Evolutionary conservation across 2,888 invertebrate genomes (phyloP).

Genomic region (Cephonodes hylas): DNA sequence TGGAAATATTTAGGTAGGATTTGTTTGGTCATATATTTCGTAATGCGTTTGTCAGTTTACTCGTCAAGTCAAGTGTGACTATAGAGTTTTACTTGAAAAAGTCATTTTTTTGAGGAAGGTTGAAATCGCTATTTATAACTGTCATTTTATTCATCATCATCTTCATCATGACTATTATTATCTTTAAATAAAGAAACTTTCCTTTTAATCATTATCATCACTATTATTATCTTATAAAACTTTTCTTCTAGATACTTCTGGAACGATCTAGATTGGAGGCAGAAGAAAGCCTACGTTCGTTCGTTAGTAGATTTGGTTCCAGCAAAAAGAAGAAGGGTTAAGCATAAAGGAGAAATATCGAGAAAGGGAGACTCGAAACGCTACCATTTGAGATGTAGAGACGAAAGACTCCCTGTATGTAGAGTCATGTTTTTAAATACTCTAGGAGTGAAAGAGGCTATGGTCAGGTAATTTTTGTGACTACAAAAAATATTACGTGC

Average conservation of each 20-base stretch:
- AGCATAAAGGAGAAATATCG: constrained; percentile 39
- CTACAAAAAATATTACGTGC: neutral
- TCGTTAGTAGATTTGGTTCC: constrained; percentile 48
- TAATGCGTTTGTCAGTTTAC: no score
- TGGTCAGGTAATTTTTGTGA: constrained; percentile 37
- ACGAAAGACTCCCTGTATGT: constrained; percentile 45
- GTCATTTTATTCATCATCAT: no score
- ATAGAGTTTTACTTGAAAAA: no score
- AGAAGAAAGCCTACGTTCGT: constrained; percentile 47
- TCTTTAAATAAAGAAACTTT: no score
- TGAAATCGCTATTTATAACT: no score
- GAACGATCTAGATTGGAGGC: constrained; percentile 54
- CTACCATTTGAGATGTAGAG: constrained; percentile 42
- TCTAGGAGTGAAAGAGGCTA: constrained; percentile 60
- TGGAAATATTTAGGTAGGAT: constrained; percentile 37
- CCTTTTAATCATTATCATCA: no score
- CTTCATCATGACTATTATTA: no score
- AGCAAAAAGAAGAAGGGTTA: constrained; percentile 42
- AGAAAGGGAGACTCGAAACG: constrained; percentile 55
- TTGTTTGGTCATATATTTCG: neutral
- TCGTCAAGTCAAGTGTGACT: no score
- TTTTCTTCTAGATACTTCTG: constrained; percentile 41
- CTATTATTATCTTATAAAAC: no score
- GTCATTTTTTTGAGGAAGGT: no score
- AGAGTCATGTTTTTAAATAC: constrained; percentile 58